Conservation (phyloP, 2,797 vertebrate species). For the Peromyscus aztecus region DNA sequence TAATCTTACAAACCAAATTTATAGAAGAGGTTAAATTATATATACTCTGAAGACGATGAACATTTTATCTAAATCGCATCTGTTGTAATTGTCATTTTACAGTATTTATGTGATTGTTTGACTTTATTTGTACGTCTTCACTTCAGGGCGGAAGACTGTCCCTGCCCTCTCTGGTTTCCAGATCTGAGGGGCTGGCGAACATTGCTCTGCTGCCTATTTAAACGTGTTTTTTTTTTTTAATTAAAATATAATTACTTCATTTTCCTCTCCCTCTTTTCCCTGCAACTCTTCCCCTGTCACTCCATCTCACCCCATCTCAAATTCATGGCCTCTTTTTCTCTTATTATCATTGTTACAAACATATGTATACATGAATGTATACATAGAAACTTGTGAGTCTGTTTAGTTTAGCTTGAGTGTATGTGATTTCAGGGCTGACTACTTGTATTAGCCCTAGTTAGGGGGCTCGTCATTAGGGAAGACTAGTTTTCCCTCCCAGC, state of each 20-base stretch:
- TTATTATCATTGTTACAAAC: background rate
- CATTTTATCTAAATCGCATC: background rate
- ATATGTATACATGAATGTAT: background rate
- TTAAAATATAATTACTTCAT: background rate
- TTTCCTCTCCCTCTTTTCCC: background rate
- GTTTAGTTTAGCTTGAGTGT: background rate
- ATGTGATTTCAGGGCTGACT: background rate
- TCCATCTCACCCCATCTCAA: background rate
- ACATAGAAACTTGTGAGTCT: background rate
- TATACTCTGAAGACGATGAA: background rate
- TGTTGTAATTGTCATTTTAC: background rate
- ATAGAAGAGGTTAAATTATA: slow-evolving; percentile 11
- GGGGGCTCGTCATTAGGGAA: background rate
- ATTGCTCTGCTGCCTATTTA: background rate
- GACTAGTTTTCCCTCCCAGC: background rate
- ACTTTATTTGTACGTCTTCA: background rate
- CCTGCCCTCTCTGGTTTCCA: background rate
- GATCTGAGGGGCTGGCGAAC: background rate
- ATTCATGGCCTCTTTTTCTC: background rate
- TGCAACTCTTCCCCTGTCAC: no score
- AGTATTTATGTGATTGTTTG: background rate
- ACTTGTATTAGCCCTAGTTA: background rate
- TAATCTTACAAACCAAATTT: slow-evolving; percentile 40
- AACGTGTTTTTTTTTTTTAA: background rate
- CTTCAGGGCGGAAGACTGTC: background rate